phyloP scores from a whole-genome alignment of 1,140 invertebrate genomes.

The Drosophila sturtevanti region DNA sequence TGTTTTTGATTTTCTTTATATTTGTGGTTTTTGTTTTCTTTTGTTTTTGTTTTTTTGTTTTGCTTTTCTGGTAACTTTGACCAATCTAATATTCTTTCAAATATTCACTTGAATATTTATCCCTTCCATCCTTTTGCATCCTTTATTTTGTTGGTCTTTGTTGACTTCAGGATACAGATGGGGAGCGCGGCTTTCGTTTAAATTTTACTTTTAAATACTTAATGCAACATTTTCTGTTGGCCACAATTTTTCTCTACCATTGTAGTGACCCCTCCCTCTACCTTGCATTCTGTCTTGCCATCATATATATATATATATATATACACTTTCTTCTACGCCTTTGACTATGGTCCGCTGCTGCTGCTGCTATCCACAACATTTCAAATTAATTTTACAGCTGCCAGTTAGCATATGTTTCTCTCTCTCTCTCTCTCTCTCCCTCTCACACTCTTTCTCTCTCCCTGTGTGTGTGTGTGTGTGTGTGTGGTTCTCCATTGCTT shows the following conservation, averaged over 20 bases:
- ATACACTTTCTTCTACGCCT: not conserved
- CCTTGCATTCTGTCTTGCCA: not conserved
- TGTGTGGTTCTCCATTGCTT: not conserved
- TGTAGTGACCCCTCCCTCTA: no score
- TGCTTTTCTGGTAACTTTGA: not conserved
- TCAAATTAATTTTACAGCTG: constrained; percentile 77
- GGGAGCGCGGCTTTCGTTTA: constrained; percentile 33
- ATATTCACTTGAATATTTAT: constrained; percentile 52
- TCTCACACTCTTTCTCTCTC: not conserved
- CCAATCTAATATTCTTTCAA: not conserved
- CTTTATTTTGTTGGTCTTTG: not conserved
- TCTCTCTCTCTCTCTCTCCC: not conserved
- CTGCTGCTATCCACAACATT: constrained; percentile 46
- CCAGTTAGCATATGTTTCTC: constrained; percentile 27
- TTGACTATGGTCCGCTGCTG: not conserved
- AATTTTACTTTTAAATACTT: constrained; percentile 62
- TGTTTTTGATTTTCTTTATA: no score
- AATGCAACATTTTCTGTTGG: constrained; percentile 47
- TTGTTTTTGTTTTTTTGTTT: not conserved
- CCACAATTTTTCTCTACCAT: constrained; percentile 5
- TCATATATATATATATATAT: not conserved
- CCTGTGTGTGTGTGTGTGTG: no score
- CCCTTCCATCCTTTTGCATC: not conserved
- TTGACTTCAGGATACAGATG: constrained; percentile 17
- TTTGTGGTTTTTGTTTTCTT: no score